Percentiles rank a stretch among this genome's conserved stretches.
Evolutionary conservation across 2,888 invertebrate genomes (phyloP).

Genomic region (Auanema sp.): DNA sequence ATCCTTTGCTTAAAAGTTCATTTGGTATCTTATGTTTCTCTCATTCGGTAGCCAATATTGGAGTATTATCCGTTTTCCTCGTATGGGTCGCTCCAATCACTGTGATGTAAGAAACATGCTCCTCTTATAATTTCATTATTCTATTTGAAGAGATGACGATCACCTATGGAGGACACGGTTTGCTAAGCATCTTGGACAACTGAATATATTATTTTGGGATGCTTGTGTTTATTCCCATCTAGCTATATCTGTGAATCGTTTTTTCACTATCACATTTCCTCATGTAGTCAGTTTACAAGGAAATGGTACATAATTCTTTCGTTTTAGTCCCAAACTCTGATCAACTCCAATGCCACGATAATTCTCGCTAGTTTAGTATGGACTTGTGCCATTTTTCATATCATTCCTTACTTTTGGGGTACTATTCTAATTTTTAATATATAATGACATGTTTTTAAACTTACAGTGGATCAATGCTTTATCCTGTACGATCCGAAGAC

Average conservation of each 20-base stretch:
- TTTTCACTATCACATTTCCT: constrained; percentile 36
- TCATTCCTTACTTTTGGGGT: constrained; percentile 34
- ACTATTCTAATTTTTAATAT: constrained; percentile 8
- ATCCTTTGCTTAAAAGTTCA: constrained; percentile 33
- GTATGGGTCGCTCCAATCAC: constrained; percentile 30
- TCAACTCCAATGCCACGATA: too few species aligned
- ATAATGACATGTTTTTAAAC: neutral
- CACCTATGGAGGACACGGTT: constrained; percentile 19
- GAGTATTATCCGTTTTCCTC: constrained; percentile 31
- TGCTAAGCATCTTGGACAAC: constrained; percentile 31
- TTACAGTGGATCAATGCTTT: constrained; percentile 32
- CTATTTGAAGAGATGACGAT: constrained; percentile 15
- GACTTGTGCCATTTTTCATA: constrained; percentile 24
- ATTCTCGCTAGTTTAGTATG: constrained; percentile 15
- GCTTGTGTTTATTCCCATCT: constrained; percentile 44
- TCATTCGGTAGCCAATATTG: constrained; percentile 36
- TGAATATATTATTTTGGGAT: constrained; percentile 42
- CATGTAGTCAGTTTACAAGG: constrained; percentile 18
- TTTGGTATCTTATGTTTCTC: constrained; percentile 35
- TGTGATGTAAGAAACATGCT: constrained; percentile 19
- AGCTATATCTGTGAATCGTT: constrained; percentile 38
- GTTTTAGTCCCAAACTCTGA: too few species aligned
- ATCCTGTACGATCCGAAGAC: constrained; percentile 23
- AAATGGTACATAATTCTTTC: neutral
- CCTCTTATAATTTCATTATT: too few species aligned